phyloP scores from a whole-genome alignment of 2,113 vertebrate genomes.

The Actenoides lindsayi region DNA sequence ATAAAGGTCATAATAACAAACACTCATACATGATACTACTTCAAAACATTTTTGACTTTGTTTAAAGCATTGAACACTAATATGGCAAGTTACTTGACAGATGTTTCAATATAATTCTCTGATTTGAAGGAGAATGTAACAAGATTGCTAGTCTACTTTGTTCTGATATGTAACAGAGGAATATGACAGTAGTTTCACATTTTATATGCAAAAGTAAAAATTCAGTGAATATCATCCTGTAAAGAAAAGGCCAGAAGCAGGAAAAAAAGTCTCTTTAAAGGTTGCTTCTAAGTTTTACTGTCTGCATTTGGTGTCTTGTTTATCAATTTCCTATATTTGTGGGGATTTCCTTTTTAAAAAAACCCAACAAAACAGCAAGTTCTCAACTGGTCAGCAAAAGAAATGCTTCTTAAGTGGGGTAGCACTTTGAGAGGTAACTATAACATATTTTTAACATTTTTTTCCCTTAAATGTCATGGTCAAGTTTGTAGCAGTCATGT shows the following conservation, averaged over 20 bases:
- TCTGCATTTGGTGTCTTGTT: background rate
- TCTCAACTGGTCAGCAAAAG: conserved; percentile 12
- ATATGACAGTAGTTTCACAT: background rate
- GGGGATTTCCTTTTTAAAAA: background rate
- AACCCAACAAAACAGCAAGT: background rate
- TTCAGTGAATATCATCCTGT: background rate
- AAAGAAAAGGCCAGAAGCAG: background rate
- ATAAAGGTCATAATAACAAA: rapidly evolving
- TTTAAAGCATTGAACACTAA: background rate
- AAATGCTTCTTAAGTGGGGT: background rate
- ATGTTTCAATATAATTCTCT: background rate
- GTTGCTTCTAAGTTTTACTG: background rate
- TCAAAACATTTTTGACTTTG: background rate
- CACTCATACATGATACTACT: background rate
- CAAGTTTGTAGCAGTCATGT: background rate
- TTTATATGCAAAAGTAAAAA: background rate
- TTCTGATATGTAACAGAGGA: background rate
- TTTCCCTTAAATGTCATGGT: background rate
- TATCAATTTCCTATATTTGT: background rate
- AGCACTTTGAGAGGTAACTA: background rate
- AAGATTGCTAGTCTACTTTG: background rate
- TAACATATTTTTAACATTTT: background rate
- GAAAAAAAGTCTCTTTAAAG: background rate
- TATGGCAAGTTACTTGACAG: background rate
- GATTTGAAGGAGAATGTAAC: background rate